Evolutionary conservation across 2,797 vertebrate species (phyloP).

Genomic region (Calcarius lapponicus): DNA sequence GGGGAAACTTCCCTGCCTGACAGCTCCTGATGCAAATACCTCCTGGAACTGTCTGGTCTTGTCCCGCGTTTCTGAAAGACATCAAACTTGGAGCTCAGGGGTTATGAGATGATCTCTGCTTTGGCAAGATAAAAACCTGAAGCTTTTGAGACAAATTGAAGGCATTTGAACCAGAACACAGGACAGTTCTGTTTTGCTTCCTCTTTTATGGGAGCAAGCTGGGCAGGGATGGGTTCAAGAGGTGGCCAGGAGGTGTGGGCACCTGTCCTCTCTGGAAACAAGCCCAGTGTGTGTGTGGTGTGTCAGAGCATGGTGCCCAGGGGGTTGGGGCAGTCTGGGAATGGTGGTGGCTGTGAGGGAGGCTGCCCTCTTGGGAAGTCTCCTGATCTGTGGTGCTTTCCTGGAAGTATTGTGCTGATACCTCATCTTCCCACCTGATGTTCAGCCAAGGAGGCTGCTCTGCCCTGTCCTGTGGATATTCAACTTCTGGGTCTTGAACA

Average conservation of each 20-base stretch:
- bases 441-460: background rate
- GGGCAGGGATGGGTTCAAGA: background rate
- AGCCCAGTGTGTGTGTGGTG: background rate
- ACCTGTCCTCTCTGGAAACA: background rate
- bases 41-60: background rate
- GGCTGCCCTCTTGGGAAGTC: background rate
- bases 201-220: background rate
- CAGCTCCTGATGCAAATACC: background rate
- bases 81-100: background rate
- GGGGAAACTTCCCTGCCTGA: background rate
- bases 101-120: background rate
- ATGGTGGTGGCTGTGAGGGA: background rate
- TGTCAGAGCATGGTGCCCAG: background rate
- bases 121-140: background rate
- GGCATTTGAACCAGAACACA: background rate
- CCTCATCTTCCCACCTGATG: background rate
- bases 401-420: background rate
- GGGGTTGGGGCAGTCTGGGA: background rate
- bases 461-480: background rate
- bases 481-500: background rate
- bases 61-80: background rate
- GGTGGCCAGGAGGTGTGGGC: background rate
- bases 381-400: background rate
- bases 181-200: background rate
- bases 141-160: background rate